Percentiles rank a stretch among this genome's conserved stretches.
Conservation (phyloP, 2,113 vertebrate genomes). For the Shinisaurus crocodilurus region DNA sequence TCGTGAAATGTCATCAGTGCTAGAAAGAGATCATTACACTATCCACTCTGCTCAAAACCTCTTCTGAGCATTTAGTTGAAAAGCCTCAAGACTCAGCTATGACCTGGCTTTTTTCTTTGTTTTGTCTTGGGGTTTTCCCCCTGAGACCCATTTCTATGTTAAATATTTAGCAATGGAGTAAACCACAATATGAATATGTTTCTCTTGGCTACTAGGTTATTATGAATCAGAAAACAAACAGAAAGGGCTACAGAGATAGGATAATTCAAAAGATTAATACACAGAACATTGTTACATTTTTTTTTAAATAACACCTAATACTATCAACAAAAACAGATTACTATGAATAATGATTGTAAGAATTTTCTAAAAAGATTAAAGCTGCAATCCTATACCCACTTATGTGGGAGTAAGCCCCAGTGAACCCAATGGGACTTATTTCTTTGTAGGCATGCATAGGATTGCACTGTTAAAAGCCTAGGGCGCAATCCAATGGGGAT, state of each 20-base stretch:
- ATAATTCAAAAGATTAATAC: not conserved
- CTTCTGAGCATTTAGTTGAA: constrained; percentile 10
- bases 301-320: not conserved
- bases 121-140: not conserved
- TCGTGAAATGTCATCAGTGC: not conserved
- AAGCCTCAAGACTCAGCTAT: not conserved
- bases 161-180: not conserved
- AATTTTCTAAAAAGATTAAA: not conserved
- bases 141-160: not conserved
- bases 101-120: not conserved
- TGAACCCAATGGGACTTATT: too few relatives aligned
- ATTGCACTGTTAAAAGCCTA: too few relatives aligned
- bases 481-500: too few relatives aligned
- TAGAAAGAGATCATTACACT: constrained; percentile 5
- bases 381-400: too few relatives aligned
- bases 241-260: not conserved
- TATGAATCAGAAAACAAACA: not conserved
- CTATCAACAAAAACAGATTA: not conserved
- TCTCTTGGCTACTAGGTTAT: not conserved
- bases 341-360: not conserved
- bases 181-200: not conserved
- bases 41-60: not conserved
- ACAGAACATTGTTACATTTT: not conserved
- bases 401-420: too few relatives aligned
- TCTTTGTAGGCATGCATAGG: too few relatives aligned